Conservation (phyloP, 2,888 invertebrate genomes). For the Cerastoderma edule region DNA sequence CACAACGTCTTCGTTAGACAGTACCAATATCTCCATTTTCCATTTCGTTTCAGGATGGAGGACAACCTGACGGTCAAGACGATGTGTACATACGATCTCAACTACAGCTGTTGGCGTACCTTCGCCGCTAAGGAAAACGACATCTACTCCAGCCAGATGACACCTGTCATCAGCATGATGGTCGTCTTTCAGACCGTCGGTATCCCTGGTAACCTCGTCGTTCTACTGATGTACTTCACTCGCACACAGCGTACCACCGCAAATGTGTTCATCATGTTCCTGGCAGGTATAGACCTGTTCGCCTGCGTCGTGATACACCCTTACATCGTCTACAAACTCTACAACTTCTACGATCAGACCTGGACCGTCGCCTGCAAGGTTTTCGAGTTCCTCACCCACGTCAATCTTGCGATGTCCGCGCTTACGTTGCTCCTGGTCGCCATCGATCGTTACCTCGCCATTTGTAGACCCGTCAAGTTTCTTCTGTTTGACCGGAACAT, state of each 20-base stretch:
- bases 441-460: constrained; percentile 62
- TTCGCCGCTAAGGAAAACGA: too few species aligned
- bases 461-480: constrained; percentile 62
- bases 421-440: constrained; percentile 55
- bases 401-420: constrained; percentile 48
- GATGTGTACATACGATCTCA: too few species aligned
- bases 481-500: constrained; percentile 41
- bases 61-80: too few species aligned
- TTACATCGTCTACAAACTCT: constrained; percentile 60
- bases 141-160: too few species aligned
- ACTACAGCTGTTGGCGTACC: too few species aligned
- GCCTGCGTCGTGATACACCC: constrained; percentile 62
- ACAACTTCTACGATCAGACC: constrained; percentile 55
- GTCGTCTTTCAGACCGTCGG: constrained; percentile 48
- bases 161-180: constrained; percentile 59
- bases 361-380: constrained; percentile 59
- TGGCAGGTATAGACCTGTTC: constrained; percentile 61
- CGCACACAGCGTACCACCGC: constrained; percentile 50
- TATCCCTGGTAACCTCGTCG: constrained; percentile 57
- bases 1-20: too few species aligned
- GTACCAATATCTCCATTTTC: too few species aligned
- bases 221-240: constrained; percentile 53
- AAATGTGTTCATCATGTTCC: constrained; percentile 52
- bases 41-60: too few species aligned
- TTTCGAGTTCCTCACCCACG: constrained; percentile 63